phyloP scores from a whole-genome alignment of 1,140 invertebrate genomes.

The Araneus ventricosus region DNA sequence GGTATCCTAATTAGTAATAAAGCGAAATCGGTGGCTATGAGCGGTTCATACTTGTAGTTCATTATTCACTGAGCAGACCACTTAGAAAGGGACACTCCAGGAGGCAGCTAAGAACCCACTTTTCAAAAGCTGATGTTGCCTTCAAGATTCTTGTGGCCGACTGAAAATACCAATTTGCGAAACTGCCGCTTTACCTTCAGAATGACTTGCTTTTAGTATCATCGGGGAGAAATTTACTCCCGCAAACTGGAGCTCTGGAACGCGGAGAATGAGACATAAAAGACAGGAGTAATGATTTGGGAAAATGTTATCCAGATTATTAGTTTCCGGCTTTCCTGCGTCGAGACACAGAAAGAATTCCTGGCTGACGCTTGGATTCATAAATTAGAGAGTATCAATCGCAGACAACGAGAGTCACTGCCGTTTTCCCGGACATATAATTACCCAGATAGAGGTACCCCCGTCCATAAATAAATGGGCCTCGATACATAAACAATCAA shows the following conservation, averaged over 20 bases:
- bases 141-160: slow-evolving; percentile 56
- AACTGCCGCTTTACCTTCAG: slow-evolving; percentile 36
- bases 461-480: background rate
- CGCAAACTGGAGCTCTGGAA: slow-evolving; percentile 43
- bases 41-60: slow-evolving; percentile 46
- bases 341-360: slow-evolving; percentile 7
- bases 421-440: slow-evolving; percentile 6
- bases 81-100: slow-evolving; percentile 39
- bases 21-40: slow-evolving; percentile 8
- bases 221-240: slow-evolving; percentile 53
- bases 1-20: slow-evolving; percentile 36
- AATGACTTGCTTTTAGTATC: slow-evolving; percentile 54
- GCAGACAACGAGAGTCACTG: background rate
- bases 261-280: slow-evolving; percentile 63
- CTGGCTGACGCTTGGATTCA: background rate
- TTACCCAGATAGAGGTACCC: background rate
- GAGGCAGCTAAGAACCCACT: slow-evolving; percentile 52
- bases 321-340: slow-evolving; percentile 22
- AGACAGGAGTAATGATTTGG: slow-evolving; percentile 37
- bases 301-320: slow-evolving; percentile 58
- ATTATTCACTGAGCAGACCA: slow-evolving; percentile 52
- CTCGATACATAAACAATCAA: background rate
- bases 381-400: slow-evolving; percentile 31
- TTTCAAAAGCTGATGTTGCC: slow-evolving; percentile 41
- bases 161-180: slow-evolving; percentile 54